Evolutionary conservation across 2,888 invertebrate species (phyloP), one percentile per base, ranked within the genome.

Genomic region (Tribolium freemani): DNA sequence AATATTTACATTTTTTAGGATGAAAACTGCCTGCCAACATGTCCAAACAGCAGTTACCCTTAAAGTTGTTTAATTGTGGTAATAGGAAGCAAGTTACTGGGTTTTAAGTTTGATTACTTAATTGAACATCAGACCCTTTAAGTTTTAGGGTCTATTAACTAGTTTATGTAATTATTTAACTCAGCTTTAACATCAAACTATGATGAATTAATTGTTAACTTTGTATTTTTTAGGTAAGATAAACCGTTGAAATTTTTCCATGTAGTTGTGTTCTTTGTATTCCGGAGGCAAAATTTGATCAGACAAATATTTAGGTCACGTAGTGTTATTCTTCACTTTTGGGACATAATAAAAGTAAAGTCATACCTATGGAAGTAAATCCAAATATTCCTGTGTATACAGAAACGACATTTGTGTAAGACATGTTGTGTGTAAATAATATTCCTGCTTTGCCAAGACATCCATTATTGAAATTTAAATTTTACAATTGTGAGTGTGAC

Each of bases 261-360:
- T 45, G 26, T 26, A 26, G 26, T 26, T 26, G 26, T 26, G 26
- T 26, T 26, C 21, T 31, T 57, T 8, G 57, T 57, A 57, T 57
- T 57, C 44, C 10, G 5, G 6, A 16, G 16, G 57, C 38, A 57
- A n/a, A 60, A 60, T 16, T 46, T 10, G 20, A 60, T 60, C 9
- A 46, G 5, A 45, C 20, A 46, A 20, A 60, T 46, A 60, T 60
- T 20, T 60, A 20, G 60, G 45, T 60, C 60, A 60, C 60, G 60
- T 60, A 45, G 60, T 16, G 38, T 31, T 31, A 56, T 56, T 56
- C 38, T 56, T 56, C 38, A 38, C 56, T 56, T 30, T 20, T 31
- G 13, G 56, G 38, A 56, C 38, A 38, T 31, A 11, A 56, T 31
- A 56, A 8, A 38, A 53, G n/a, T 53, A 20, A 53, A 56, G 56